phyloP scores from a whole-genome alignment of 2,797 vertebrate genomes.

The Coregonus suidteri region DNA sequence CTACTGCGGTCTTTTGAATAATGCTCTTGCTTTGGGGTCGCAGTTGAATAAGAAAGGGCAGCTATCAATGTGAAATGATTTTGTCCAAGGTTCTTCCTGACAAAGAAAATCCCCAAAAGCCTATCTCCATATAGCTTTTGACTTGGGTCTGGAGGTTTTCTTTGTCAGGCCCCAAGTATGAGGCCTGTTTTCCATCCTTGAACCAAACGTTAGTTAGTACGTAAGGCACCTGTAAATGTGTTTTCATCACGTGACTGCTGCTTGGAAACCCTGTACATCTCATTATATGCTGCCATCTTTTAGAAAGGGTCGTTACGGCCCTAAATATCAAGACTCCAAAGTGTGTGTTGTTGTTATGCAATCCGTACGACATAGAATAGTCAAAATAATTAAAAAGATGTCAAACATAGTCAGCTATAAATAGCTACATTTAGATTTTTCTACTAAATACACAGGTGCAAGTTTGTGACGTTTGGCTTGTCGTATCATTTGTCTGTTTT shows the following conservation, averaged over 20 bases:
- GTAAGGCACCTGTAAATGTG: neutral
- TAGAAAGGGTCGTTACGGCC: no score
- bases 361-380: constrained; percentile 2
- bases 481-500: constrained; percentile 24
- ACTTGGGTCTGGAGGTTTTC: neutral
- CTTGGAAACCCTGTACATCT: neutral
- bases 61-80: neutral
- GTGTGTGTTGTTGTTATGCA: neutral
- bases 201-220: neutral
- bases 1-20: neutral
- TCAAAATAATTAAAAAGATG: neutral
- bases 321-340: neutral
- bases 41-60: neutral
- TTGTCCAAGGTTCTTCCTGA: neutral
- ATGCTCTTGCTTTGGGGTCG: neutral
- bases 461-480: constrained; percentile 5
- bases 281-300: neutral
- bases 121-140: neutral
- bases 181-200: neutral
- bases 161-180: no score
- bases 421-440: neutral
- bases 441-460: neutral
- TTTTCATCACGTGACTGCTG: neutral
- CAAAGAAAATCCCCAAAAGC: neutral
- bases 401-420: constrained; percentile 5